These are phyloP conservation scores for Lepilemur ruficaudatus DNA, from an alignment of 2,797 vertebrate genomes.

Conservation along the genomic window DNA sequence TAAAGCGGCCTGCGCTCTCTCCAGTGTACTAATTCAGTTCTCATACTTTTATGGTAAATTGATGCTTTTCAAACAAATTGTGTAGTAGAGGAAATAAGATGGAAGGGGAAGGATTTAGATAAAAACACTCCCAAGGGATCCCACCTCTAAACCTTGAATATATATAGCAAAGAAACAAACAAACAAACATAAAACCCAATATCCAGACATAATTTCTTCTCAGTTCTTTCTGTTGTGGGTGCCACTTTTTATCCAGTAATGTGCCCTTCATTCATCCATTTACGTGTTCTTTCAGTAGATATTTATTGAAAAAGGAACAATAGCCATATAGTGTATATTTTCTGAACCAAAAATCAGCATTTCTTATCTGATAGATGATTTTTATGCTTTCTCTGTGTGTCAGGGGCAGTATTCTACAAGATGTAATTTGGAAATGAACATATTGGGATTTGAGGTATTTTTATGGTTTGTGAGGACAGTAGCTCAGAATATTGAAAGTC, in stretches of 20 bases:
- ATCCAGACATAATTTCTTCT: background rate
- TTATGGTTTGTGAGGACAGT: background rate
- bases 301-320: constrained; percentile 28
- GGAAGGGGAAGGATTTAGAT: background rate
- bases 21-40: background rate
- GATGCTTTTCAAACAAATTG: background rate
- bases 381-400: background rate
- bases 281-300: background rate
- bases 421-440: background rate
- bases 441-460: background rate
- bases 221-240: background rate
- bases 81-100: background rate
- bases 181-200: background rate
- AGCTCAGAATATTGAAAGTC: background rate
- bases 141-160: background rate
- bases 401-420: background rate
- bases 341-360: constrained; percentile 1
- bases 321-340: background rate
- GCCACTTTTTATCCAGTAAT: background rate
- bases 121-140: background rate
- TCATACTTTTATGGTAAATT: background rate
- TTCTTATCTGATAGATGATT: background rate
- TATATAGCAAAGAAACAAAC: background rate
- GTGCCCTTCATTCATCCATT: background rate
- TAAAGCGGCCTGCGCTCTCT: background rate